Percentiles rank a stretch among this genome's conserved stretches.
These are phyloP conservation scores for Leptinotarsa rubiginosa DNA, from an alignment of 2,888 invertebrate species.

Conservation along the genomic window DNA sequence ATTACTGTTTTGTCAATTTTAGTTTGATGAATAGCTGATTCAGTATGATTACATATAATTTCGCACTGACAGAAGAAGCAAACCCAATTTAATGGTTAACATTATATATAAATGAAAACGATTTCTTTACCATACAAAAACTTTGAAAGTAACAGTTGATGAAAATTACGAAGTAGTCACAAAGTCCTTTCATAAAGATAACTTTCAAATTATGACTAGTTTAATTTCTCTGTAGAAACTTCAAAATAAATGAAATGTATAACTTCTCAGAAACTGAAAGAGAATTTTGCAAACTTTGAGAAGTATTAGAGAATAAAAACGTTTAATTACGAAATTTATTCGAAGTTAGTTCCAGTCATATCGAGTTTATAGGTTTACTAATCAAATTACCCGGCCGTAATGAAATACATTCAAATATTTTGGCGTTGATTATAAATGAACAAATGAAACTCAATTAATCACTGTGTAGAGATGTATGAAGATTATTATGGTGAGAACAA, in stretches of 20 bases:
- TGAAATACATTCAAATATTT: slow-evolving; percentile 63
- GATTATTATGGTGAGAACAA: not conserved
- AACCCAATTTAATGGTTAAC: too few relatives aligned
- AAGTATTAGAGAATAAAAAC: slow-evolving; percentile 60
- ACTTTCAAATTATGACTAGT: slow-evolving; percentile 59
- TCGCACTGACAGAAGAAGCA: too few relatives aligned
- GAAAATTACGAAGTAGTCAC: slow-evolving; percentile 34
- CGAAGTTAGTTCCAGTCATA: slow-evolving; percentile 60
- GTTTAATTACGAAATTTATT: slow-evolving; percentile 64
- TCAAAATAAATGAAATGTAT: slow-evolving; percentile 62
- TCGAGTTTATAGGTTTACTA: slow-evolving; percentile 62
- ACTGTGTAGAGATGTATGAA: slow-evolving; percentile 46
- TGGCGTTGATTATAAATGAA: slow-evolving; percentile 64
- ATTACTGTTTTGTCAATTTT: too few relatives aligned
- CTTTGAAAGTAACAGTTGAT: slow-evolving; percentile 24
- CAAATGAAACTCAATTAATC: slow-evolving; percentile 62
- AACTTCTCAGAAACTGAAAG: slow-evolving; percentile 54
- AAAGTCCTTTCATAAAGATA: slow-evolving; percentile 46
- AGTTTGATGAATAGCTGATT: too few relatives aligned
- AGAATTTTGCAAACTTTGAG: slow-evolving; percentile 52
- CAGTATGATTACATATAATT: too few relatives aligned
- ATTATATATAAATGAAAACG: not conserved
- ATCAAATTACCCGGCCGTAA: slow-evolving; percentile 62
- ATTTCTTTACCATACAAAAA: not conserved
- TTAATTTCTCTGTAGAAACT: slow-evolving; percentile 60